Percentiles rank a stretch among this genome's conserved stretches.
Conservation (phyloP, 2,113 vertebrate species). For the Platichthys flesus region DNA sequence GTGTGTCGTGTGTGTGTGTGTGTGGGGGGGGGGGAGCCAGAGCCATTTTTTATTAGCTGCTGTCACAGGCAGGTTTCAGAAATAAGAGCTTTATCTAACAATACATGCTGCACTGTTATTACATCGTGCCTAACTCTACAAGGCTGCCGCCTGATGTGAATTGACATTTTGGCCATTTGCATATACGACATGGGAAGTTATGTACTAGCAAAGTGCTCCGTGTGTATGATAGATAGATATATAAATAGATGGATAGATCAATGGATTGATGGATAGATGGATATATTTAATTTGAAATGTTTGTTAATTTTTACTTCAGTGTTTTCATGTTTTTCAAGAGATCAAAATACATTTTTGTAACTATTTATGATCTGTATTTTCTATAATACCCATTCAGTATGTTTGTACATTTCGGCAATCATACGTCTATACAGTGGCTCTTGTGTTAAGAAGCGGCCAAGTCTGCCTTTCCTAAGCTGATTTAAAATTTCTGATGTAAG, state of each 20-base stretch:
- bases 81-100: constrained; percentile 27
- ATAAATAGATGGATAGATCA: not conserved
- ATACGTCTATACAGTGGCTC: not conserved
- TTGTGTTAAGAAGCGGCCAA: not conserved
- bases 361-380: too few species aligned
- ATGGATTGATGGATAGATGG: too few species aligned
- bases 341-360: too few species aligned
- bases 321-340: too few species aligned
- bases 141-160: constrained; percentile 3
- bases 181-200: not conserved
- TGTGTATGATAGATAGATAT: not conserved
- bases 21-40: not conserved
- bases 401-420: not conserved
- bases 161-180: not conserved
- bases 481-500: not conserved
- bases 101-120: constrained; percentile 19
- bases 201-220: not conserved
- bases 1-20: not conserved
- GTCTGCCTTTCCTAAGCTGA: not conserved
- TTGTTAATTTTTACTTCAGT: too few species aligned
- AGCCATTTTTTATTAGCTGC: constrained; percentile 41
- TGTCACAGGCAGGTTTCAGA: constrained; percentile 36
- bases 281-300: too few species aligned
- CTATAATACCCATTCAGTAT: too few species aligned
- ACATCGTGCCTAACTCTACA: not conserved